Evolutionary conservation across 2,888 invertebrate genomes (phyloP).

Genomic region (Acanthosoma haemorrhoidale): DNA sequence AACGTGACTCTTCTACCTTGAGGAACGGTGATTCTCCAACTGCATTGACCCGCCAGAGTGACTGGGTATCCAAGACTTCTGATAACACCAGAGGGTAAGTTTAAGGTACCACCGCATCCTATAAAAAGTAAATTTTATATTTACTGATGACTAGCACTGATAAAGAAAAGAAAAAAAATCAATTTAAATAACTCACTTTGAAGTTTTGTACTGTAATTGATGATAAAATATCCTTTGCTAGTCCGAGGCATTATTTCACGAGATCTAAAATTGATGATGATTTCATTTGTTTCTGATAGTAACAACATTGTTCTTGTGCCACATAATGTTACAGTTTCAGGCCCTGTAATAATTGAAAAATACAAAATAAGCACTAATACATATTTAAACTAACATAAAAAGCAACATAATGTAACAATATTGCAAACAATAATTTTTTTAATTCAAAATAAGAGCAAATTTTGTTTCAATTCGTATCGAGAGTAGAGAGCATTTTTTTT

Average conservation of each 20-base stretch:
- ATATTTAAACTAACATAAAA: too few species aligned
- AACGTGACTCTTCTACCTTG: slow-evolving; percentile 59
- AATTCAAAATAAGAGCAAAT: too few species aligned
- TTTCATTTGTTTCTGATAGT: slow-evolving; percentile 22
- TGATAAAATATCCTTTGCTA: not conserved
- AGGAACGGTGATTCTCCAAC: slow-evolving; percentile 64
- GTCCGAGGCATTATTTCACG: not conserved
- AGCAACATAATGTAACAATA: too few species aligned
- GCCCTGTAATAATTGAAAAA: not conserved
- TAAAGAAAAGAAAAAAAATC: not conserved
- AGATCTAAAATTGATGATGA: slow-evolving; percentile 28
- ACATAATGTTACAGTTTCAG: not conserved
- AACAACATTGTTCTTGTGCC: not conserved
- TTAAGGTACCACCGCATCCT: slow-evolving; percentile 65
- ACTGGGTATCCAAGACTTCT: slow-evolving; percentile 67
- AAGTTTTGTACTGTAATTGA: not conserved
- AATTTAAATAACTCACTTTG: not conserved
- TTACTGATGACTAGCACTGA: not conserved
- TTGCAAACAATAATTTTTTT: too few species aligned
- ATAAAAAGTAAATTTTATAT: slow-evolving; percentile 36
- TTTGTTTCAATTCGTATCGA: too few species aligned
- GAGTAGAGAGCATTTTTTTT: too few species aligned
- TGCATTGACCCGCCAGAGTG: slow-evolving; percentile 50
- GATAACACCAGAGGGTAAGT: slow-evolving; percentile 60
- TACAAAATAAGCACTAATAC: too few species aligned